Base-by-base conservation (phyloP, 2,888 invertebrate genomes). In the Mimas tiliae region DNA sequence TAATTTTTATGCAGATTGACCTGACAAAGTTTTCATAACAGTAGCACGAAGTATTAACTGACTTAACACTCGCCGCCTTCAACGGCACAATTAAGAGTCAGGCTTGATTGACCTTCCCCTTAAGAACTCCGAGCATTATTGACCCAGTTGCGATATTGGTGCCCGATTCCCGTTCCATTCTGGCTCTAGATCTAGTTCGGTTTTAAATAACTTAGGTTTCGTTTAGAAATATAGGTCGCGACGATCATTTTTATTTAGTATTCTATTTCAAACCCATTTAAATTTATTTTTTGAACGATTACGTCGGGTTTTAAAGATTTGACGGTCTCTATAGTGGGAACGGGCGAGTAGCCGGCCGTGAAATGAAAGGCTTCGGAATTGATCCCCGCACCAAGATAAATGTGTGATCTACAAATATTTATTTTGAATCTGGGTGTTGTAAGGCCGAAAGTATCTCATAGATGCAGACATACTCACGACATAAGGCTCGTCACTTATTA, bases 1-100 rank as follows among this genome's bases (percentile, higher is more conserved):
- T 42, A 11, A 19, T 58, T 58, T 55, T 86, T 84, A 88, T 85
- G 84, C 80, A 87, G 80, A 84, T 88, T 85, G 72, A 83, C 81
- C 82, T 77, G 68, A 69, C 67, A 72, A 86, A 85, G 79, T 85
- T 86, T 82, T 79, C 77, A 78, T 76, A 81, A 77, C 71, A 72
- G 70, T 73, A 69, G 72, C 75, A 68, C 70, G 68, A 73, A 74
- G 75, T 73, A 74, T 79, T 82, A 84, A 84, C 82, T 72, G 73
- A 76, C 77, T 84, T 83, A 77, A 77, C 74, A 74, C 78, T 73
- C 73, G 72, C 27, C 27, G 71, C 73, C 72, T 67, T 73, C 72
- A 69, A 66, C 71, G 66, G 71, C 70, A 76, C 75, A 82, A 85
- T 85, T 82, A 82, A 81, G 74, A 77, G 73, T 67, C 76, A 66